Evolutionary conservation across 2,888 invertebrate species (phyloP).

Genomic region (Polydrusus pterygomalis): DNA sequence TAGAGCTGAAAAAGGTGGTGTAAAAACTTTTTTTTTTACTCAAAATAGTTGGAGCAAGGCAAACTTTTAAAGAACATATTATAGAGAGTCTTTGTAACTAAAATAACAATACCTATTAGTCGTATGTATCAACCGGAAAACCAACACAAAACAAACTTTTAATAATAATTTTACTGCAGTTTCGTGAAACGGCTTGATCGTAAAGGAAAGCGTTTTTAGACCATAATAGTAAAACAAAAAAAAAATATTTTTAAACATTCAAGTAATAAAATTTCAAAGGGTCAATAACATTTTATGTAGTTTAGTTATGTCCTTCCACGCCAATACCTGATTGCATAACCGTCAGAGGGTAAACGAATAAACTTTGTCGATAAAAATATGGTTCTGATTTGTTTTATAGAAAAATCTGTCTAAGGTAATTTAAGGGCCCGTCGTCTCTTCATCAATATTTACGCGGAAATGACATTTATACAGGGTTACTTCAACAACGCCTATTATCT

Average conservation of each 20-base stretch:
- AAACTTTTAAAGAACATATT: no score
- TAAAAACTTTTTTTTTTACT: no score
- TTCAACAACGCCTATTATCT: no score
- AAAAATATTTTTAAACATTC: constrained; percentile 14
- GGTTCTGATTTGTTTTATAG: background rate
- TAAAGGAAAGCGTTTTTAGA: background rate
- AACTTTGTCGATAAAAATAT: background rate
- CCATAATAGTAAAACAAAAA: constrained; percentile 12
- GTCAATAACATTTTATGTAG: constrained; percentile 9
- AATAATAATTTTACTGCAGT: background rate
- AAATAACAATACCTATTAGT: no score
- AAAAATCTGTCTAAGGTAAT: background rate
- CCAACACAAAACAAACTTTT: no score
- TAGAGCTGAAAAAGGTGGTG: no score
- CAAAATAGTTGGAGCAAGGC: no score
- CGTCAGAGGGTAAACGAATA: background rate
- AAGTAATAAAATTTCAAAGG: background rate
- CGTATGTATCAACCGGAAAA: no score
- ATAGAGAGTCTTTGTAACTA: no score
- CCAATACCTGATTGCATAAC: background rate
- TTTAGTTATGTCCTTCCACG: background rate
- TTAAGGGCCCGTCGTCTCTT: no score
- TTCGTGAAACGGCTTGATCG: background rate
- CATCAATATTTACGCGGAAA: no score
- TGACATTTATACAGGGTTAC: no score